Conservation (phyloP, 1,140 invertebrate genomes). For the Prorops nasuta region DNA sequence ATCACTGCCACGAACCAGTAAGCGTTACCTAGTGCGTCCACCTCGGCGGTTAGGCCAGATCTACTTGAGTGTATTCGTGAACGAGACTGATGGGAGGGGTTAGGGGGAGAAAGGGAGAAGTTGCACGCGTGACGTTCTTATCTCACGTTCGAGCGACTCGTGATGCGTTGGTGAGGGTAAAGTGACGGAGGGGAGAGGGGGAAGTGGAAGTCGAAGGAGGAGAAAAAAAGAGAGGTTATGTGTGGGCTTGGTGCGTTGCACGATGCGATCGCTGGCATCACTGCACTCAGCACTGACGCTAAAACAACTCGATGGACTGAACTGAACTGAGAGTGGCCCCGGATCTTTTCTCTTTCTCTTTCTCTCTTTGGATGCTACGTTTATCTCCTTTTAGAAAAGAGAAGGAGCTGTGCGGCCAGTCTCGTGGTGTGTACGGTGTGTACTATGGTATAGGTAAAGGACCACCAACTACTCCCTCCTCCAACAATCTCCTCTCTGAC, state of each 20-base stretch:
- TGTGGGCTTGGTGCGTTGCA: no score
- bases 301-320: conserved; percentile 29
- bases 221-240: neutral
- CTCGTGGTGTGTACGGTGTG: no score
- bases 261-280: conserved; percentile 27
- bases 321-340: conserved; percentile 1
- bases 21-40: conserved; percentile 5
- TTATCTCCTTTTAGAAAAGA: no score
- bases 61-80: no score
- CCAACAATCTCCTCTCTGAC: no score
- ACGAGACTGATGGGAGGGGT: neutral
- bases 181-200: conserved; percentile 29
- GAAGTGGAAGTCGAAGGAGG: no score
- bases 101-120: neutral
- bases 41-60: no score
- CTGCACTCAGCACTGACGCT: conserved; percentile 20
- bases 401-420: no score
- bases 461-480: no score
- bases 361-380: conserved; percentile 1
- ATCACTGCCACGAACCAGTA: conserved; percentile 12
- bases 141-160: conserved; percentile 13
- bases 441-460: no score
- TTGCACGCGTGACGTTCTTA: no score
- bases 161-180: conserved; percentile 21
- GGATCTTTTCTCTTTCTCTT: conserved; percentile 1